Evolutionary conservation across 2,797 vertebrate genomes (phyloP).

Genomic region (Champsocephalus esox): DNA sequence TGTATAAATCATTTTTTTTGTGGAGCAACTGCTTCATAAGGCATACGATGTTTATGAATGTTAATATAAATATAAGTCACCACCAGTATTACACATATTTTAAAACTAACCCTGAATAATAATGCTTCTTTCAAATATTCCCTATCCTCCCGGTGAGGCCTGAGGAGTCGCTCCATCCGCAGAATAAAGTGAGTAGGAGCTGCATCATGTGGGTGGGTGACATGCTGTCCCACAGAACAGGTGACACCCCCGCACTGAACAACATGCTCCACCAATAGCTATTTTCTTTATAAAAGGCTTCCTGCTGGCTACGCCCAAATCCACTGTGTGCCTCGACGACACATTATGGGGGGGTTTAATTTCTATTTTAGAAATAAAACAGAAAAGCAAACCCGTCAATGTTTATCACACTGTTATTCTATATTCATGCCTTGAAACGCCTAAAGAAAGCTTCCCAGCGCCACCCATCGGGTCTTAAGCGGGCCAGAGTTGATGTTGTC

Average conservation of each 20-base stretch:
- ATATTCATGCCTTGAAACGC: slow-evolving; percentile 34
- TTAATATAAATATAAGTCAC: background rate
- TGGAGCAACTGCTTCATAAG: background rate
- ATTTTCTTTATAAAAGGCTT: slow-evolving; percentile 46
- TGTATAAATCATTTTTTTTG: too few relatives aligned
- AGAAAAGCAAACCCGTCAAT: slow-evolving; percentile 59
- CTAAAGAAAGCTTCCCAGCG: slow-evolving; percentile 59
- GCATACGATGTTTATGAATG: too few relatives aligned
- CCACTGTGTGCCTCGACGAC: slow-evolving; percentile 32
- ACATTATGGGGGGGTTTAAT: slow-evolving; percentile 31
- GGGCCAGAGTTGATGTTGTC: slow-evolving; percentile 65
- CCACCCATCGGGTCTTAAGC: slow-evolving; percentile 53
- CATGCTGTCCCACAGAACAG: slow-evolving; percentile 74
- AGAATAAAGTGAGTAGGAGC: slow-evolving; percentile 44
- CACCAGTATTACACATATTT: background rate
- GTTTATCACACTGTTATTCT: slow-evolving; percentile 44
- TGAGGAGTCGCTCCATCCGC: background rate
- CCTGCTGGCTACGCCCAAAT: slow-evolving; percentile 60
- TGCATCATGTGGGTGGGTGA: slow-evolving; percentile 38
- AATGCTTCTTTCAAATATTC: background rate
- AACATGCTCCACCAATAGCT: slow-evolving; percentile 65
- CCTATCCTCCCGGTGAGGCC: too few relatives aligned
- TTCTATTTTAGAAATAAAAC: slow-evolving; percentile 45
- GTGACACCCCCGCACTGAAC: slow-evolving; percentile 78
- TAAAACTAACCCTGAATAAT: background rate